Evolutionary conservation across 2,113 vertebrate genomes (phyloP).

Genomic region (Mus musculus): GRCm39 chr17:90575001-90575500

Average conservation of each 20-base stretch:
- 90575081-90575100: no score
- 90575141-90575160: no score
- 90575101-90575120: neutral
- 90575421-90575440: no score
- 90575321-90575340: conserved; percentile 7
- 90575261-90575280: neutral
- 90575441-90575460: neutral
- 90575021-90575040: no score
- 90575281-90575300: neutral
- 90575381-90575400: conserved; percentile 11
- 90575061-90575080: neutral
- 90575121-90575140: neutral
- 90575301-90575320: neutral
- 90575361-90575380: conserved; percentile 37
- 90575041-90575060: neutral
- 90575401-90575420: conserved; percentile 18
- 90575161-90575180: no score
- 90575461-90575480: conserved; percentile 24
- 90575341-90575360: conserved; percentile 52
- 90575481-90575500: conserved; percentile 53
- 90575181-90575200: neutral
- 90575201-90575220: neutral
- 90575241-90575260: neutral
- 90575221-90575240: neutral
- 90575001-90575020: neutral